Evolutionary conservation across 1,140 invertebrate genomes (phyloP).

Genomic region (Mesaphorura yosii): DNA sequence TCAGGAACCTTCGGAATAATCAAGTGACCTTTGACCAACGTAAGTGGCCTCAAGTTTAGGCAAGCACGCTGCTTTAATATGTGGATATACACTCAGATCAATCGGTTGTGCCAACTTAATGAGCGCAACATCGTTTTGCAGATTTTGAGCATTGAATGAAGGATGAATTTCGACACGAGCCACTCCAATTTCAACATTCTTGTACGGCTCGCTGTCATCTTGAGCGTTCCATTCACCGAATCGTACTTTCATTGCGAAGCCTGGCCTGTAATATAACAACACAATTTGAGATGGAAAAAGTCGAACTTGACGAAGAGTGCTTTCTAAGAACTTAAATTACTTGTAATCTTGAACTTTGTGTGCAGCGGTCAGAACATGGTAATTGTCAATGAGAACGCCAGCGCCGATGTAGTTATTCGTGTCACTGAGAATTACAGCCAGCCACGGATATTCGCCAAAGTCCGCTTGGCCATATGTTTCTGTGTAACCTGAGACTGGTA

Average conservation of each 20-base stretch:
- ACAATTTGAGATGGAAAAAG: constrained; percentile 27
- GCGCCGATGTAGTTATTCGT: constrained; percentile 51
- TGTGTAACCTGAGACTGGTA: constrained; percentile 14
- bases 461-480: constrained; percentile 32
- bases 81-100: constrained; percentile 46
- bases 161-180: constrained; percentile 50
- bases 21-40: constrained; percentile 45
- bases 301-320: neutral
- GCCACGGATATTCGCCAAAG: constrained; percentile 38
- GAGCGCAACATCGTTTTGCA: constrained; percentile 58
- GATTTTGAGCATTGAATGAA: constrained; percentile 48
- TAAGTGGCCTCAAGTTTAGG: constrained; percentile 44
- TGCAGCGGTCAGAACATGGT: constrained; percentile 54
- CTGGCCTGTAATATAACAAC: constrained; percentile 33
- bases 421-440: constrained; percentile 39
- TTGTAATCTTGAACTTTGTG: constrained; percentile 48
- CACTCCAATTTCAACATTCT: constrained; percentile 47
- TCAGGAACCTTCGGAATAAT: neutral
- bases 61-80: constrained; percentile 59
- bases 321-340: too few species aligned
- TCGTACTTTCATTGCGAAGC: constrained; percentile 44
- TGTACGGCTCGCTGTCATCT: constrained; percentile 47
- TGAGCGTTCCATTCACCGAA: constrained; percentile 56
- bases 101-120: constrained; percentile 47
- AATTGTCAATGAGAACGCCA: constrained; percentile 49